Conservation (phyloP, 2,888 invertebrate genomes). For the Spodoptera picta region DNA sequence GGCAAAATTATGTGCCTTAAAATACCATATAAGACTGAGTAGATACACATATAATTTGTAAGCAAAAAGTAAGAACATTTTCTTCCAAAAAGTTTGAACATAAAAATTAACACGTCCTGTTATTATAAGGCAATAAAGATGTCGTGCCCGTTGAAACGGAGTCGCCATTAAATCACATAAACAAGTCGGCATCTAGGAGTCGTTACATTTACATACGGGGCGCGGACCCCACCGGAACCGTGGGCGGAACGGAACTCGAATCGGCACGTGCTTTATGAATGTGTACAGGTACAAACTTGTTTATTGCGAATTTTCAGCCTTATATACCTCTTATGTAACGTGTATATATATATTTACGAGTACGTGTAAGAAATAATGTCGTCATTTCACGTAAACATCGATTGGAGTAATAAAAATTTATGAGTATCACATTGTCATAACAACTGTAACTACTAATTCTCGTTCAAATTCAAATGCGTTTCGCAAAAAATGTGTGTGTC, state of each 20-base stretch:
- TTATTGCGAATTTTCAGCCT: conserved; percentile 47
- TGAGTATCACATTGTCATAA: no score
- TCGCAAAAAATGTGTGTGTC: no score
- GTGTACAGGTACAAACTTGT: conserved; percentile 49
- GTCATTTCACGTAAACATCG: no score
- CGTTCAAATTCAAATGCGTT: no score
- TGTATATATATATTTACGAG: no score
- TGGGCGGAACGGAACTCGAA: conserved; percentile 54
- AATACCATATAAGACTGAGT: no score
- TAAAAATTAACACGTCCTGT: conserved; percentile 49
- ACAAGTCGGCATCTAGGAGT: conserved; percentile 58
- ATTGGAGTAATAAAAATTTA: no score
- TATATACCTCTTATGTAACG: conserved; percentile 19
- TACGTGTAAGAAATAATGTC: no score
- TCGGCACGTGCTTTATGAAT: conserved; percentile 57
- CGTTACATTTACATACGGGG: conserved; percentile 61
- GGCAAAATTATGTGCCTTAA: no score
- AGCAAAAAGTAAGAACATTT: not conserved
- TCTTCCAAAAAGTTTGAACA: conserved; percentile 15
- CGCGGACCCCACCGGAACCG: conserved; percentile 49
- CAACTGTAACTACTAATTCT: no score
- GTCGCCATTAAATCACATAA: conserved; percentile 60
- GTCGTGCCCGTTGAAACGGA: conserved; percentile 49
- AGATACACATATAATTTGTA: no score
- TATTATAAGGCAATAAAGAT: conserved; percentile 54